phyloP scores from a whole-genome alignment of 2,797 vertebrate genomes.

The Oreonectes daqikongensis region DNA sequence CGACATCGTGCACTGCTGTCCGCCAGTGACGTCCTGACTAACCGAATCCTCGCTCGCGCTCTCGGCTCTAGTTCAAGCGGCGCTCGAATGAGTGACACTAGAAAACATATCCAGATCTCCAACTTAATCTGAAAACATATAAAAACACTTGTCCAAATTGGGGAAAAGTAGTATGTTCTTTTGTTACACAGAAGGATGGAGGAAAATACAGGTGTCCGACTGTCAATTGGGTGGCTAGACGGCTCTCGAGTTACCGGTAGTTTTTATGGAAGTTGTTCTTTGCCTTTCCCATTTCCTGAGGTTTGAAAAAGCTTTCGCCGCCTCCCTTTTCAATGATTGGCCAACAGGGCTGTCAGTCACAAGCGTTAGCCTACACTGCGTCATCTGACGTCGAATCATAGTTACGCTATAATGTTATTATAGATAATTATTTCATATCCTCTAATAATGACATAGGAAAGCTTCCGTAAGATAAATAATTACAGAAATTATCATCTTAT shows the following conservation, averaged over 20 bases:
- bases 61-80: conserved; percentile 19
- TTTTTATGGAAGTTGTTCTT: conserved; percentile 42
- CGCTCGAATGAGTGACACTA: neutral
- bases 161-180: neutral
- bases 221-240: neutral
- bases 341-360: conserved; percentile 38
- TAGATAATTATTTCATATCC: neutral
- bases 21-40: neutral
- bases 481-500: neutral
- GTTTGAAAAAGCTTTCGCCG: conserved; percentile 53
- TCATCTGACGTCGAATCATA: no score
- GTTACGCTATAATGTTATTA: no score
- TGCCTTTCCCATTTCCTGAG: conserved; percentile 53
- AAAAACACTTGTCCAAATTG: neutral
- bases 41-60: neutral
- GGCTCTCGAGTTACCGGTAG: conserved; percentile 30
- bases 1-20: conserved; percentile 64
- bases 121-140: neutral
- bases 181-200: neutral
- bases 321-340: conserved; percentile 43
- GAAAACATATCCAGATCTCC: conserved; percentile 41
- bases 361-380: no score
- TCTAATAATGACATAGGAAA: neutral
- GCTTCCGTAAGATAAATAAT: no score
- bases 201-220: neutral